Percentiles rank a stretch among this genome's conserved stretches.
Evolutionary conservation across 2,797 vertebrate species (phyloP).

Genomic region (Antennarius maculatus): DNA sequence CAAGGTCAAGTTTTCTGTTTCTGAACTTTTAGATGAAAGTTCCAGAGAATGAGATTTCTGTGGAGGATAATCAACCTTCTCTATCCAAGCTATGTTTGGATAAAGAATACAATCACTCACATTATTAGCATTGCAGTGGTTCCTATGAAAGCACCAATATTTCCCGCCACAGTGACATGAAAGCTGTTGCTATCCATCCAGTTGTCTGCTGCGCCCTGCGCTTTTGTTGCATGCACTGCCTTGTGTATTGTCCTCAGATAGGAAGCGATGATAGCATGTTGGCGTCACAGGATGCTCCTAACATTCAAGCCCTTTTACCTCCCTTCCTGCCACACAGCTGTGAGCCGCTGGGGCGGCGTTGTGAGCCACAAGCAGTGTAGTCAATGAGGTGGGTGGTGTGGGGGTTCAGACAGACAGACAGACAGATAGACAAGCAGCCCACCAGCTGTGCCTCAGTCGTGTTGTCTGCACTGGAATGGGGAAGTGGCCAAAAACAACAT

Average conservation of each 20-base stretch:
- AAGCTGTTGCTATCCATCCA: constrained; percentile 14
- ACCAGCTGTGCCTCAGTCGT: constrained; percentile 66
- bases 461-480: constrained; percentile 57
- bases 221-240: constrained; percentile 30
- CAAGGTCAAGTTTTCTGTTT: constrained; percentile 57
- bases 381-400: background rate
- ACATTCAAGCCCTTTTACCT: constrained; percentile 53
- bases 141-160: constrained; percentile 16
- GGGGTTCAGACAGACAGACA: constrained; percentile 10
- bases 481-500: constrained; percentile 71
- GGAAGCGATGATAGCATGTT: constrained; percentile 51
- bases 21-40: constrained; percentile 32
- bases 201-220: constrained; percentile 38
- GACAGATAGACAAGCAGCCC: constrained; percentile 37
- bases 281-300: constrained; percentile 61
- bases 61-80: constrained; percentile 8
- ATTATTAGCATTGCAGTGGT: constrained; percentile 25
- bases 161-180: constrained; percentile 13
- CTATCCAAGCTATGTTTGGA: background rate
- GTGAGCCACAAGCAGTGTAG: constrained; percentile 36
- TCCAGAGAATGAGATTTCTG: constrained; percentile 27
- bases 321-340: constrained; percentile 66
- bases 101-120: constrained; percentile 26
- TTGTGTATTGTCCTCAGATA: constrained; percentile 36
- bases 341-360: constrained; percentile 4